phyloP scores from a whole-genome alignment of 92 coral and sea anemone species.

The Nematostella vectensis region DNA sequence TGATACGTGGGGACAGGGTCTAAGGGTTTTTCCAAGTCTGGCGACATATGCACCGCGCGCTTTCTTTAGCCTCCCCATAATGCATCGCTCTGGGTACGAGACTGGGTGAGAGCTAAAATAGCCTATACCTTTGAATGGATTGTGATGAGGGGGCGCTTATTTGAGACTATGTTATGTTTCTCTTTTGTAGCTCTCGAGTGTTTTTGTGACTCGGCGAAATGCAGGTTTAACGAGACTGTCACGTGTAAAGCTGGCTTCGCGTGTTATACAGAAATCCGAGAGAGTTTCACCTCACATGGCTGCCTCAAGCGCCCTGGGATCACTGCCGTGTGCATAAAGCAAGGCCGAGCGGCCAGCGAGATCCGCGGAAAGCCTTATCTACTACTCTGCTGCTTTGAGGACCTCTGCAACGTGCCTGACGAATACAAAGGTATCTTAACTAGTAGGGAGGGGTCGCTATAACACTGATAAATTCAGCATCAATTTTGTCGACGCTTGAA shows the following conservation, averaged over 20 bases:
- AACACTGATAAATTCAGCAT: no score
- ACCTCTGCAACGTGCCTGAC: conserved; percentile 8
- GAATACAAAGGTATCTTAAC: background rate
- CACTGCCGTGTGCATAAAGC: conserved; percentile 16
- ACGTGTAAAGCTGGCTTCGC: conserved; percentile 21
- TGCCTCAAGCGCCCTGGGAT: conserved; percentile 7
- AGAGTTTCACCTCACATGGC: conserved; percentile 11
- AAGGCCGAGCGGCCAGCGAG: conserved; percentile 2
- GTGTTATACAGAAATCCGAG: conserved; percentile 25
- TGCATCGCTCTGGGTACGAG: no score
- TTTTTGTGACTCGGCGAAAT: conserved; percentile 17
- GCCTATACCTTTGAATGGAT: no score
- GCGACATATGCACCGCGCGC: no score
- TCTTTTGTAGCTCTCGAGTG: conserved; percentile 15
- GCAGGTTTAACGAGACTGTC: conserved; percentile 3
- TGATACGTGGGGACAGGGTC: no score
- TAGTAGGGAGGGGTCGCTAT: no score
- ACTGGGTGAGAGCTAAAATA: no score
- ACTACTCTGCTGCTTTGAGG: conserved; percentile 14
- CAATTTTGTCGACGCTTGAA: no score
- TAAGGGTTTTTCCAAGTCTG: no score
- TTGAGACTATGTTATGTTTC: background rate
- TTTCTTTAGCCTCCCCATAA: no score
- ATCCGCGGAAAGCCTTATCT: conserved; percentile 5
- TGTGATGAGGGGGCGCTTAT: no score